Percentiles rank a stretch among this genome's conserved stretches.
phyloP scores from a whole-genome alignment of 2,888 invertebrate genomes.

The Chrysotoxum bicinctum region DNA sequence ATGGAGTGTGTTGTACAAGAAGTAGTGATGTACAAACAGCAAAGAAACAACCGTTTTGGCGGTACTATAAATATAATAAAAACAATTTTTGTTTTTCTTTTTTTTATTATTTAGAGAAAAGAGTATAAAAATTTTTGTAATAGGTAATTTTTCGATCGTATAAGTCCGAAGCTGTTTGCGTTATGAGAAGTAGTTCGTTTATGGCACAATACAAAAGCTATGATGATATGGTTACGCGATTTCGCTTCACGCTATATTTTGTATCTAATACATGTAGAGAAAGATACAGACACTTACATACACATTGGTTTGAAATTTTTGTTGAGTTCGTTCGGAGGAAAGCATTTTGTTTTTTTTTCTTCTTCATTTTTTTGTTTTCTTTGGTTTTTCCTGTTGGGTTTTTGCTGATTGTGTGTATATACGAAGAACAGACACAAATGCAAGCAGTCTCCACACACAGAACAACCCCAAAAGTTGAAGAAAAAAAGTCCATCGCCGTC shows the following conservation, averaged over 20 bases:
- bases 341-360: conserved; percentile 46
- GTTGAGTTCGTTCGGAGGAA: conserved; percentile 54
- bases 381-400: conserved; percentile 67
- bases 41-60: conserved; percentile 69
- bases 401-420: conserved; percentile 62
- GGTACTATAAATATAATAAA: conserved; percentile 82
- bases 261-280: conserved; percentile 65
- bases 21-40: conserved; percentile 41
- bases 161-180: conserved; percentile 81
- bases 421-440: conserved; percentile 47
- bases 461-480: conserved; percentile 63
- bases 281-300: conserved; percentile 36
- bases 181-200: conserved; percentile 82
- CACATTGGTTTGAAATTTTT: conserved; percentile 53
- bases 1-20: conserved; percentile 46
- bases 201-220: conserved; percentile 82
- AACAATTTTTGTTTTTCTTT: conserved; percentile 79
- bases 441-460: conserved; percentile 41
- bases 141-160: conserved; percentile 80
- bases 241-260: conserved; percentile 73
- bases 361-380: conserved; percentile 1
- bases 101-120: conserved; percentile 73
- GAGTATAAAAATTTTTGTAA: conserved; percentile 82
- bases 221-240: conserved; percentile 78
- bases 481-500: conserved; percentile 2